Evolutionary conservation across 2,113 vertebrate genomes (phyloP).

Genomic region (Hyperoodon ampullatus): DNA sequence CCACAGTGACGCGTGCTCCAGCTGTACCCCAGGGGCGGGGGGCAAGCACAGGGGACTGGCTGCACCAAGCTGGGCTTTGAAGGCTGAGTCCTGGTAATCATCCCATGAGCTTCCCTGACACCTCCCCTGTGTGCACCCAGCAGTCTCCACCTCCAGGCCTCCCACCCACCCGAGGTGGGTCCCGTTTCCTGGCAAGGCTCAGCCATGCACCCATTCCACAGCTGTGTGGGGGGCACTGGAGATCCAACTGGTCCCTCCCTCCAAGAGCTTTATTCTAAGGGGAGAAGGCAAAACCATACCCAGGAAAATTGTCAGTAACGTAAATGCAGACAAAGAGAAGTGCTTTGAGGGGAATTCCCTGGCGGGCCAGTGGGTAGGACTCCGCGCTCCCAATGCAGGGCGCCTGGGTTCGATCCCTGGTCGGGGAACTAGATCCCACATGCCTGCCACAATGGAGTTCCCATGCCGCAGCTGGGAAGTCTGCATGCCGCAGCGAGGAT

Average conservation of each 20-base stretch:
- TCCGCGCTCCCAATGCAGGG: too few relatives aligned
- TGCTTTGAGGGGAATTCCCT: neutral
- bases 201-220: rapidly evolving
- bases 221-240: rapidly evolving
- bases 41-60: neutral
- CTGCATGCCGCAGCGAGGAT: too few relatives aligned
- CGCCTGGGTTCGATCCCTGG: too few relatives aligned
- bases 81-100: neutral
- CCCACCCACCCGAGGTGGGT: rapidly evolving
- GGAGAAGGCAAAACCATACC: neutral
- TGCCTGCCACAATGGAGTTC: too few relatives aligned
- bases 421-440: too few relatives aligned
- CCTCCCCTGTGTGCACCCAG: neutral
- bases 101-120: neutral
- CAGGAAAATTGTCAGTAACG: neutral
- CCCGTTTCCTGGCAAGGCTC: neutral
- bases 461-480: too few relatives aligned
- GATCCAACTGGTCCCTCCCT: neutral
- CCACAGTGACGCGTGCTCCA: neutral
- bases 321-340: neutral
- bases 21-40: neutral
- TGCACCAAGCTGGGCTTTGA: too few relatives aligned
- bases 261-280: too few relatives aligned
- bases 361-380: too few relatives aligned
- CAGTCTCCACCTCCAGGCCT: neutral